Evolutionary conservation across 2,113 vertebrate species (phyloP).

Genomic region (Cheirogaleus medius): DNA sequence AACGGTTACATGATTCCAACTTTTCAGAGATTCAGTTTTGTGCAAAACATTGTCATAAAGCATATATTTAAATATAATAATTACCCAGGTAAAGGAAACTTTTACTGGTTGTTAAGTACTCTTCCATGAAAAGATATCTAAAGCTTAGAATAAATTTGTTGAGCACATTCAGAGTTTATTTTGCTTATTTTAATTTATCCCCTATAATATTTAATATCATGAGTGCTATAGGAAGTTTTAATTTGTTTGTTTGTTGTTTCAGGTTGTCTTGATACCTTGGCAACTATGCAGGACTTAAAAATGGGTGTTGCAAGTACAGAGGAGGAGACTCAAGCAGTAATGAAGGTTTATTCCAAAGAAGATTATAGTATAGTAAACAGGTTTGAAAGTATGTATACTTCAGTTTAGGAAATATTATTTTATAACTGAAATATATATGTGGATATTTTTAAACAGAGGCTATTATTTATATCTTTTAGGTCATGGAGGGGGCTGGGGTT

Average conservation of each 20-base stretch:
- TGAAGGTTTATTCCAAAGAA: conserved; percentile 99
- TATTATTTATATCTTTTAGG: conserved; percentile 82
- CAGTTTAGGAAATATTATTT: not conserved
- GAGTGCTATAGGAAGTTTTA: not conserved
- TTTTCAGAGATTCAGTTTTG: not conserved
- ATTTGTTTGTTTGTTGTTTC: conserved; percentile 51
- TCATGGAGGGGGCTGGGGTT: conserved; percentile 99
- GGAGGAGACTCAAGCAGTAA: conserved; percentile 98
- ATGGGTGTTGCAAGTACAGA: conserved; percentile 96
- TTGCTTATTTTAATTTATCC: conserved; percentile 27
- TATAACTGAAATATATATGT: not conserved
- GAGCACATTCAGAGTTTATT: not conserved
- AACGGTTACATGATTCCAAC: not conserved
- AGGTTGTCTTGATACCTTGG: conserved; percentile 98
- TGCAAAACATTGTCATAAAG: not conserved
- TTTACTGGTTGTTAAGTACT: not conserved
- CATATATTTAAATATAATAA: not conserved
- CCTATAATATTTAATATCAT: not conserved
- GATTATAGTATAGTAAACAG: conserved; percentile 99
- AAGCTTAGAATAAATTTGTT: not conserved
- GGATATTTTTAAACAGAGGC: not conserved
- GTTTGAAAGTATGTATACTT: conserved; percentile 94
- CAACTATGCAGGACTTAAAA: conserved; percentile 98
- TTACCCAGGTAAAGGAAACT: not conserved
- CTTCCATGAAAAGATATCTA: not conserved